A percentile compares a stretch with the other conserved stretches of the same genome.
These are phyloP conservation scores for Mesoclemmys tuberculata DNA, from an alignment of 2,113 vertebrate genomes.

Conservation along the genomic window DNA sequence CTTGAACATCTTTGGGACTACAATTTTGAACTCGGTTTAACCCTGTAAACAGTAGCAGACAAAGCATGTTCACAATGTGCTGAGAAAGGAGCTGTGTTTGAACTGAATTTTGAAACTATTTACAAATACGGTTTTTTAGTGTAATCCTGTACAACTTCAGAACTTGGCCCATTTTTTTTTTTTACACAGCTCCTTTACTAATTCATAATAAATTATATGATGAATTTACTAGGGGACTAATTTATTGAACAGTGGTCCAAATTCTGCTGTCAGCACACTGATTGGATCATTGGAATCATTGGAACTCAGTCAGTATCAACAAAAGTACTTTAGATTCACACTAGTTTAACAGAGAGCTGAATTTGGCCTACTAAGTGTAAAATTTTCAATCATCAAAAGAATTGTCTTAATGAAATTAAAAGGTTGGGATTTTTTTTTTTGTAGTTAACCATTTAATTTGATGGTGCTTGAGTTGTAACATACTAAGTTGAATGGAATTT, in stretches of 20 bases:
- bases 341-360: not conserved
- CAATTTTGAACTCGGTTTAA: not conserved
- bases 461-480: constrained; percentile 8
- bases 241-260: constrained; percentile 11
- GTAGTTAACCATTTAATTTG: constrained; percentile 50
- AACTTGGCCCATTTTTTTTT: not conserved
- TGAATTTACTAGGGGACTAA: constrained; percentile 41
- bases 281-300: not conserved
- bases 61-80: not conserved
- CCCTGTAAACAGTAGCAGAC: not conserved
- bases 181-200: constrained; percentile 2
- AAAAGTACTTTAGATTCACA: not conserved
- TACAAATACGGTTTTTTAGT: not conserved
- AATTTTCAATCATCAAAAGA: constrained; percentile 11
- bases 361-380: not conserved
- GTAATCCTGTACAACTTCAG: not conserved
- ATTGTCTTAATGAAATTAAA: too few relatives aligned
- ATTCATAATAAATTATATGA: constrained; percentile 37
- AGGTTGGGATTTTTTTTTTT: too few relatives aligned
- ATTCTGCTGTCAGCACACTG: not conserved
- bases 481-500: not conserved
- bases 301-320: not conserved
- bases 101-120: not conserved
- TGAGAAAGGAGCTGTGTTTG: not conserved
- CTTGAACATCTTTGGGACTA: not conserved